Percentiles rank a stretch among this genome's conserved stretches.
These are phyloP conservation scores for Thaumatotibia leucotreta DNA, from an alignment of 1,140 invertebrate genomes.

Conservation along the genomic window DNA sequence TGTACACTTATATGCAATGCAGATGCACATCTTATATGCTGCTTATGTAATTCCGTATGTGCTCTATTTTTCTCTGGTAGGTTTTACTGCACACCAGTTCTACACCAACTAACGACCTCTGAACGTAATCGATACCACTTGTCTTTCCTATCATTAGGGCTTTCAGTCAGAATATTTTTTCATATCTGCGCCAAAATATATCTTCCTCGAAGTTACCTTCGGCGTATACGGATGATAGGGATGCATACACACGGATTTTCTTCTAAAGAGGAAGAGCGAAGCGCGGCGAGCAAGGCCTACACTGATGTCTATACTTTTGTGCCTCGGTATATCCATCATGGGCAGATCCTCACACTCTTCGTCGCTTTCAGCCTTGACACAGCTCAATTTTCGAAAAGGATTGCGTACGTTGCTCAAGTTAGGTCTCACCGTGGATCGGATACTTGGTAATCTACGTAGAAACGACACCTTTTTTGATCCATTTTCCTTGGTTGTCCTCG, in stretches of 20 bases:
- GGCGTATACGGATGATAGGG: slow-evolving; percentile 68
- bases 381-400: slow-evolving; percentile 47
- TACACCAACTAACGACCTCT: no score
- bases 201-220: slow-evolving; percentile 57
- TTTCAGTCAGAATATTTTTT: background rate
- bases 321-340: slow-evolving; percentile 48
- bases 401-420: slow-evolving; percentile 39
- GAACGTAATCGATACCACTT: no score
- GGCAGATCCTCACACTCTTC: slow-evolving; percentile 42
- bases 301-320: slow-evolving; percentile 61
- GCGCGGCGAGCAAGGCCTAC: slow-evolving; percentile 54
- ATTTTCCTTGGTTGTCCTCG: slow-evolving; percentile 21
- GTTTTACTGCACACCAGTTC: no score
- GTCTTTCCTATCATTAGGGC: no score
- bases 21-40: background rate
- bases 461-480: slow-evolving; percentile 27
- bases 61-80: no score
- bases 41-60: no score
- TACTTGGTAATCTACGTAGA: slow-evolving; percentile 35
- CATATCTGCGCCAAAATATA: slow-evolving; percentile 22
- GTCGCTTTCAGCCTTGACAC: slow-evolving; percentile 34
- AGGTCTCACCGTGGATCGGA: slow-evolving; percentile 31
- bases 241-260: slow-evolving; percentile 53
- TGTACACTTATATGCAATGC: background rate
- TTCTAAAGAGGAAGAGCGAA: slow-evolving; percentile 64